Evolutionary conservation across 2,797 vertebrate genomes (phyloP).

Genomic region (Neosilurus mollespiculum): DNA sequence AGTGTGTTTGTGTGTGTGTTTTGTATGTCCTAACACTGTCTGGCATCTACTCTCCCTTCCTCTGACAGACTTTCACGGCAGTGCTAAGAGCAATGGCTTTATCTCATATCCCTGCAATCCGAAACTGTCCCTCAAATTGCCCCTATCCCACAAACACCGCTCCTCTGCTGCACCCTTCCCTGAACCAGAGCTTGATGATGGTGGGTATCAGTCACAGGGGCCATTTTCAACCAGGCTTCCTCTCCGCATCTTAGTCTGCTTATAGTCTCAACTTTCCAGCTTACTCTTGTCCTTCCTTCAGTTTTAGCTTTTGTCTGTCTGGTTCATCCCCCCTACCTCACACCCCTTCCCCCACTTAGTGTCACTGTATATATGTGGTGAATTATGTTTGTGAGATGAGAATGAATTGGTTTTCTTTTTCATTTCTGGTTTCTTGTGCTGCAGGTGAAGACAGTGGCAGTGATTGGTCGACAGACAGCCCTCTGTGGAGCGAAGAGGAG

Average conservation of each 20-base stretch:
- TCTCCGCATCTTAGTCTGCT: constrained; percentile 28
- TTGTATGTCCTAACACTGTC: constrained; percentile 48
- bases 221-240: constrained; percentile 60
- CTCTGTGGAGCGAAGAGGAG: constrained; percentile 90
- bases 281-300: constrained; percentile 7
- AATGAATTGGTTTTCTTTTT: neutral
- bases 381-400: neutral
- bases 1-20: constrained; percentile 15
- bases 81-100: constrained; percentile 76
- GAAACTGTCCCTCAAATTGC: constrained; percentile 68
- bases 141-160: constrained; percentile 67
- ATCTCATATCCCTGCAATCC: constrained; percentile 70
- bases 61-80: constrained; percentile 73
- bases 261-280: neutral
- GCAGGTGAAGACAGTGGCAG: constrained; percentile 88
- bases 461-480: constrained; percentile 90
- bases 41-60: constrained; percentile 57
- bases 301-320: neutral
- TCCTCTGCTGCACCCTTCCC: constrained; percentile 64
- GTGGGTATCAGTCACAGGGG: constrained; percentile 68
- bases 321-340: neutral
- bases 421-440: neutral
- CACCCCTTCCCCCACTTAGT: no score
- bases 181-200: constrained; percentile 71
- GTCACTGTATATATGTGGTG: no score